Conservation (phyloP, 2,888 invertebrate species). For the Branchipolynoe longqiensis region DNA sequence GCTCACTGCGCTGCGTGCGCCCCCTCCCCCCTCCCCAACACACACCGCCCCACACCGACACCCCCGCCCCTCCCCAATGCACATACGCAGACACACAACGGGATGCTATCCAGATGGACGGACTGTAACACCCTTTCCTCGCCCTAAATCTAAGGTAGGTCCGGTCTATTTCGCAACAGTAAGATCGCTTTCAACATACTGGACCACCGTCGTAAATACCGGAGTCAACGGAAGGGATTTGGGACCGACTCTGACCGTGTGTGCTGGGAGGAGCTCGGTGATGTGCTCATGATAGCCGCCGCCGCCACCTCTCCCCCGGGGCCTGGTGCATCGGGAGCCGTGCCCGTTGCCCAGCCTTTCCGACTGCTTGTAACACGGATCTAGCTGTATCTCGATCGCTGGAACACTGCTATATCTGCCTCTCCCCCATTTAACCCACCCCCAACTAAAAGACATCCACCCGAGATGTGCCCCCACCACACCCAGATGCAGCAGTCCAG, state of each 20-base stretch:
- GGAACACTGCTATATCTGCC: no score
- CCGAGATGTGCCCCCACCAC: no score
- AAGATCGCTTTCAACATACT: neutral
- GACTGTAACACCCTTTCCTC: neutral
- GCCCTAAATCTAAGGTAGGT: slow-evolving; percentile 25
- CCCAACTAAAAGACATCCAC: no score
- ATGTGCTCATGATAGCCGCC: neutral
- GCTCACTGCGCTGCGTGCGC: neutral
- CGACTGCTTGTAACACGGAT: neutral
- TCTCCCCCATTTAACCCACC: no score
- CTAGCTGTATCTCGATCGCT: neutral
- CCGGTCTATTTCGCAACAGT: neutral
- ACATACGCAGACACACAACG: neutral
- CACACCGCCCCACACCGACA: no score
- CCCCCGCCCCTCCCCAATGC: neutral
- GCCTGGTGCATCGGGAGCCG: neutral
- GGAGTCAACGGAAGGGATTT: neutral
- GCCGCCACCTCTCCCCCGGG: neutral
- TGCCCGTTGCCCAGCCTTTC: slow-evolving; percentile 7
- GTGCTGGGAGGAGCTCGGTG: neutral
- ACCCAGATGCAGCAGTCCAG: no score
- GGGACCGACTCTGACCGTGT: neutral
- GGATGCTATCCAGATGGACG: slow-evolving; percentile 44
- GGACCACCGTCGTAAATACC: neutral
- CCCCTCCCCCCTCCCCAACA: neutral